phyloP scores from a whole-genome alignment of 2,888 invertebrate genomes.

The Phaonia tiefii region DNA sequence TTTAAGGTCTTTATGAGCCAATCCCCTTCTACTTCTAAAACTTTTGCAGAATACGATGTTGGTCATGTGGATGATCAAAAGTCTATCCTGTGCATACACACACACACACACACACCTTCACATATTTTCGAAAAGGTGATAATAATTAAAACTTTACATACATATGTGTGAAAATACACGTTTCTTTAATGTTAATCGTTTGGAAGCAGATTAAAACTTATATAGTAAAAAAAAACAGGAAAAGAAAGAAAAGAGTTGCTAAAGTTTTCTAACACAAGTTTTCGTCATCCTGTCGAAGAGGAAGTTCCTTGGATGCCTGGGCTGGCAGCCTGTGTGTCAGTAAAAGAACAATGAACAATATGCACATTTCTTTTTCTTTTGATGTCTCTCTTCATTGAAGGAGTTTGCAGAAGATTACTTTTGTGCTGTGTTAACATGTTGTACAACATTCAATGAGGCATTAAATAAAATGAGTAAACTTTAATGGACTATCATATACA shows the following conservation, averaged over 20 bases:
- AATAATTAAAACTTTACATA: slow-evolving; percentile 66
- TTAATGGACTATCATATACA: slow-evolving; percentile 36
- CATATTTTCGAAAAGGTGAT: slow-evolving; percentile 62
- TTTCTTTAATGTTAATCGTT: slow-evolving; percentile 61
- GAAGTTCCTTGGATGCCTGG: not conserved
- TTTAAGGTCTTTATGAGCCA: slow-evolving; percentile 23
- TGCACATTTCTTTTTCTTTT: slow-evolving; percentile 14
- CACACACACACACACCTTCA: slow-evolving; percentile 37
- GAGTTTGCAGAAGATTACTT: not conserved
- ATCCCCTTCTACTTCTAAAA: not conserved
- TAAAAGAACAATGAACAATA: slow-evolving; percentile 17
- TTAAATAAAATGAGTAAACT: slow-evolving; percentile 53
- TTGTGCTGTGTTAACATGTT: slow-evolving; percentile 13
- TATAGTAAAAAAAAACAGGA: slow-evolving; percentile 42
- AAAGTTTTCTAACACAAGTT: slow-evolving; percentile 47
- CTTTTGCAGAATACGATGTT: not conserved
- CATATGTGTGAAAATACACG: slow-evolving; percentile 63
- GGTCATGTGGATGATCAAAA: slow-evolving; percentile 15
- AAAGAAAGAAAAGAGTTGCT: slow-evolving; percentile 12
- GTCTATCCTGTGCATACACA: slow-evolving; percentile 45
- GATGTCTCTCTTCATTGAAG: not conserved
- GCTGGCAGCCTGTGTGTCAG: not conserved
- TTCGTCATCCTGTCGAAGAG: too few species aligned
- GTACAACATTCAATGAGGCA: slow-evolving; percentile 49
- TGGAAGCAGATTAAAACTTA: slow-evolving; percentile 65